phyloP scores from a whole-genome alignment of 2,888 invertebrate genomes.

The Ceramica pisi region DNA sequence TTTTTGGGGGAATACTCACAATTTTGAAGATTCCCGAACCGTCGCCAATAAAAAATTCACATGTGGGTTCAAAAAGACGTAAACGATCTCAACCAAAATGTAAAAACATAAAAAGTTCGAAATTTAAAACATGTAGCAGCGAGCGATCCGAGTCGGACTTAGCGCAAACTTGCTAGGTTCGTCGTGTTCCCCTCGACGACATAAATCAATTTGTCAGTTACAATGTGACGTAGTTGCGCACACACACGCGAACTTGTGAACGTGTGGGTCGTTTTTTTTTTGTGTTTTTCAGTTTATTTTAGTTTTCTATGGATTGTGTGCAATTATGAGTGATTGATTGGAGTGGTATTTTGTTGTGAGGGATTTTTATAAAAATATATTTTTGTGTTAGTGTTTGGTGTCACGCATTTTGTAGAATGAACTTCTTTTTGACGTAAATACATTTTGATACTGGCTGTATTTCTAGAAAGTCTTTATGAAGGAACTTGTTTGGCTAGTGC shows the following conservation, averaged over 20 bases:
- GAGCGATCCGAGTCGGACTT: slow-evolving; percentile 71
- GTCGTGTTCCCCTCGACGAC: slow-evolving; percentile 74
- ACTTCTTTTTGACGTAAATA: not conserved
- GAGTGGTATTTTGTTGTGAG: slow-evolving; percentile 44
- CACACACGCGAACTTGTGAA: slow-evolving; percentile 68
- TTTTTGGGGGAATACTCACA: too few relatives aligned
- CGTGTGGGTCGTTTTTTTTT: slow-evolving; percentile 60
- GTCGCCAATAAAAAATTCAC: not conserved
- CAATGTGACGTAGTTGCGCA: slow-evolving; percentile 76
- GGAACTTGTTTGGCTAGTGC: not conserved
- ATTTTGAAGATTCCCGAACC: too few relatives aligned
- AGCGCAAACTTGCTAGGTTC: slow-evolving; percentile 75
- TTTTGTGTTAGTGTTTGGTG: slow-evolving; percentile 29
- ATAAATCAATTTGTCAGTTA: slow-evolving; percentile 89
- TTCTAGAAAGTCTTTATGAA: not conserved
- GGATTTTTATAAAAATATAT: slow-evolving; percentile 25
- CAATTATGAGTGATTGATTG: slow-evolving; percentile 64
- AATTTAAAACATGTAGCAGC: slow-evolving; percentile 68
- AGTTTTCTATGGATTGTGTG: slow-evolving; percentile 66
- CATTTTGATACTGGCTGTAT: not conserved
- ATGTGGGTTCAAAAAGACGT: not conserved
- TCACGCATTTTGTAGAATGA: slow-evolving; percentile 28
- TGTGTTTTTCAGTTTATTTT: slow-evolving; percentile 62
- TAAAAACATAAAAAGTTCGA: slow-evolving; percentile 53
- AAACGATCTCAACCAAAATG: slow-evolving; percentile 8